These are phyloP conservation scores for Clarias macrocephalus DNA, from an alignment of 2,113 vertebrate species.

Conservation along the genomic window DNA sequence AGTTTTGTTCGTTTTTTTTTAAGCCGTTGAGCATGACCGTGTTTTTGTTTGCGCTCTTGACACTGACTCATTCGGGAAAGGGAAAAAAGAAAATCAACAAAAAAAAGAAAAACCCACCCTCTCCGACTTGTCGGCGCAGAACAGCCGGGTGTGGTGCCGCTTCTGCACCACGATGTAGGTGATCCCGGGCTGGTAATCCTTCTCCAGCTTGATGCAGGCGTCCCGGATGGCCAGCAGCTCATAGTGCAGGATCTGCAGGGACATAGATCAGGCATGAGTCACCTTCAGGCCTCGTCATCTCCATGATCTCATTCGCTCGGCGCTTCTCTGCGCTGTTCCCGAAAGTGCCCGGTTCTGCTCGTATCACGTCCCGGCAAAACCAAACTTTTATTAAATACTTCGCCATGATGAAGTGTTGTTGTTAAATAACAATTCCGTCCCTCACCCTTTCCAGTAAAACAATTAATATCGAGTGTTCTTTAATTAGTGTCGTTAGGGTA, in stretches of 20 bases:
- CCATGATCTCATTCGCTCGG: not conserved
- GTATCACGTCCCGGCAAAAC: not conserved
- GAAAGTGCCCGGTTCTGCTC: not conserved
- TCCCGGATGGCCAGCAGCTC: slow-evolving; percentile 96
- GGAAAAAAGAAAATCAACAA: too few species aligned
- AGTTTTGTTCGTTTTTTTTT: not conserved
- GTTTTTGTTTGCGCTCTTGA: not conserved
- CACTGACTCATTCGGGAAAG: not conserved
- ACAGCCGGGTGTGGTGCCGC: slow-evolving; percentile 94
- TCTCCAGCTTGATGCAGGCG: slow-evolving; percentile 98
- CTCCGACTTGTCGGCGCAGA: slow-evolving; percentile 97
- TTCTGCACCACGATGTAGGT: slow-evolving; percentile 99
- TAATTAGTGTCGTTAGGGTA: not conserved
- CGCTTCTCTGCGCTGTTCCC: not conserved
- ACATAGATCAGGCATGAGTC: not conserved
- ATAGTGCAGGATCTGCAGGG: slow-evolving; percentile 74
- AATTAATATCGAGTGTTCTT: not conserved
- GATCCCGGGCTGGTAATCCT: slow-evolving; percentile 98
- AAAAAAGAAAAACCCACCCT: slow-evolving; percentile 75
- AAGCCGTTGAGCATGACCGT: not conserved
- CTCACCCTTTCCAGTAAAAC: not conserved
- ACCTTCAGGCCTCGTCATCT: not conserved
- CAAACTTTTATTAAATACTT: too few species aligned
- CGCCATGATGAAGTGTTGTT: not conserved
- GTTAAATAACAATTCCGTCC: not conserved